Conservation (phyloP, 2,888 invertebrate species). For the Neuroscelio doddi region DNA sequence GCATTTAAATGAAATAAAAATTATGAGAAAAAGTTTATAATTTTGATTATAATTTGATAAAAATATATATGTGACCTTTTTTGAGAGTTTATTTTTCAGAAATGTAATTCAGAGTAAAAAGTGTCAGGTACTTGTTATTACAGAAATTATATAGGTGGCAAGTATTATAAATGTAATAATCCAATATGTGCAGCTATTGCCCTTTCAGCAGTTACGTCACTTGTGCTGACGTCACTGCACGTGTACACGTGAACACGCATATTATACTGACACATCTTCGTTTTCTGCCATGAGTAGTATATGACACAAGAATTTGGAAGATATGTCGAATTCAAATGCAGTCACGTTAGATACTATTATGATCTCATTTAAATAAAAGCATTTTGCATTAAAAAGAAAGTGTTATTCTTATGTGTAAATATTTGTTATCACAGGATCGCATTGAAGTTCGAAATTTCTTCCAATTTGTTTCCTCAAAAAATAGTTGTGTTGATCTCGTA, state of each 20-base stretch:
- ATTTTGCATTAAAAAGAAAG: too few relatives aligned
- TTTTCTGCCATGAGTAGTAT: slow-evolving; percentile 4
- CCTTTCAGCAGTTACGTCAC: slow-evolving; percentile 21
- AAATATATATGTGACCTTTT: too few relatives aligned
- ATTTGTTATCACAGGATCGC: neutral
- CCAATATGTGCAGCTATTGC: slow-evolving; percentile 16
- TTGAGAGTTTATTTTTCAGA: neutral
- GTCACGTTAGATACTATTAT: too few relatives aligned
- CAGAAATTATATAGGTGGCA: slow-evolving; percentile 22
- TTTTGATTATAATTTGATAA: too few relatives aligned
- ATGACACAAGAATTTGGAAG: neutral
- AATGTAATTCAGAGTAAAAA: slow-evolving; percentile 11
- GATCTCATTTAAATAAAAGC: too few relatives aligned
- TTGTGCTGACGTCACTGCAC: slow-evolving; percentile 18
- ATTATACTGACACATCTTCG: slow-evolving; percentile 16
- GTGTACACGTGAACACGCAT: slow-evolving; percentile 17
- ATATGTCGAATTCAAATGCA: neutral
- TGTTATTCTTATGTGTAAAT: neutral
- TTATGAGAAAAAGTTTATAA: neutral
- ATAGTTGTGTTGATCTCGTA: neutral
- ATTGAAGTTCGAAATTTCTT: slow-evolving; percentile 2
- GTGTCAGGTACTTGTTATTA: slow-evolving; percentile 27
- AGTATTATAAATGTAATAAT: slow-evolving; percentile 20
- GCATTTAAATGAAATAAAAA: slow-evolving; percentile 4
- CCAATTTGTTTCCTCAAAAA: neutral